Percentiles rank a stretch among this genome's conserved stretches.
Evolutionary conservation across 2,797 vertebrate genomes (phyloP).

Genomic region (Tenualosa ilisha): DNA sequence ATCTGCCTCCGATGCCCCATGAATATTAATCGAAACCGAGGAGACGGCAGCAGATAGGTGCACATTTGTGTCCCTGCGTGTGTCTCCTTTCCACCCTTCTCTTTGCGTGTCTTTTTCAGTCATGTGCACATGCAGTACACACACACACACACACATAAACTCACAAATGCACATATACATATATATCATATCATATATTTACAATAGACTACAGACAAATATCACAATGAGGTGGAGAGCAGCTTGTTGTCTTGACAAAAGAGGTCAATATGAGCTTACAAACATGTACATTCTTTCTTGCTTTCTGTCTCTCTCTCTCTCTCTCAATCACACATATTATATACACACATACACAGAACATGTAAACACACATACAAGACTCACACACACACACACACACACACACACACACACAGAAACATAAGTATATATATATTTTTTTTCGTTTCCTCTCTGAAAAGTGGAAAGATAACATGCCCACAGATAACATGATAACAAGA

Average conservation of each 20-base stretch:
- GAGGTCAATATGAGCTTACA: no score
- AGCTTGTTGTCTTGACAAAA: no score
- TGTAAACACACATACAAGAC: not conserved
- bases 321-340: not conserved
- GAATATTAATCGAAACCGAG: constrained; percentile 62
- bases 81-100: no score
- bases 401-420: not conserved
- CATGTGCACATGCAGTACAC: not conserved
- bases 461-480: not conserved
- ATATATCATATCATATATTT: no score
- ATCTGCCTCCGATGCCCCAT: constrained; percentile 72
- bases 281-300: no score
- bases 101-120: not conserved
- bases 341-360: not conserved
- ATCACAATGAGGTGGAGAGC: no score
- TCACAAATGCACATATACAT: not conserved
- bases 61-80: not conserved
- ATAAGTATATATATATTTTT: not conserved
- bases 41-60: not conserved
- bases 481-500: no score
- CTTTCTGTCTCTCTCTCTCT: no score
- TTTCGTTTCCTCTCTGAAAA: not conserved
- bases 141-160: not conserved
- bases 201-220: no score
- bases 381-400: not conserved